phyloP scores from a whole-genome alignment of 2,888 invertebrate genomes.

The Aspidiotus rigidus region DNA sequence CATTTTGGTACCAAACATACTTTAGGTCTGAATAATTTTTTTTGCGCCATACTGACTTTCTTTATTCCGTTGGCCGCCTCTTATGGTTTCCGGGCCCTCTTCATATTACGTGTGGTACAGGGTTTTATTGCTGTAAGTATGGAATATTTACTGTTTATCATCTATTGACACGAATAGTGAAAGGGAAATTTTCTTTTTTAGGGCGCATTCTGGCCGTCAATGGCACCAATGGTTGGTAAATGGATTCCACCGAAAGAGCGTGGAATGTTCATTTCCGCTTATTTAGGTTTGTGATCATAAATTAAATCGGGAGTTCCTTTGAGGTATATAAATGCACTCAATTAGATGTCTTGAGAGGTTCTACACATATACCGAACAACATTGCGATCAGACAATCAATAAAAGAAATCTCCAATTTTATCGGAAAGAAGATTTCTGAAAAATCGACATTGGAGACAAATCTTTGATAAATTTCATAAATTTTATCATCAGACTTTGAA shows the following conservation, averaged over 20 bases:
- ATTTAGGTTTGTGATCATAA: conserved; percentile 45
- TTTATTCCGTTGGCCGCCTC: conserved; percentile 57
- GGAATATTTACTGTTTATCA: neutral
- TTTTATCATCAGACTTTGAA: too few species aligned
- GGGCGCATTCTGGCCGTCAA: conserved; percentile 64
- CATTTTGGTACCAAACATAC: conserved; percentile 62
- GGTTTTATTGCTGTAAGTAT: conserved; percentile 59
- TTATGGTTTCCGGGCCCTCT: conserved; percentile 49
- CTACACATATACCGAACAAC: too few species aligned
- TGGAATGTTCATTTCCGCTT: conserved; percentile 58
- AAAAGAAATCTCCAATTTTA: too few species aligned
- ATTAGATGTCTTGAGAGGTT: too few species aligned
- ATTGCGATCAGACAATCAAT: too few species aligned
- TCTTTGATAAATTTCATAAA: too few species aligned
- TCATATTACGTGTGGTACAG: conserved; percentile 55
- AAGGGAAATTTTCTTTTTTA: conserved; percentile 39
- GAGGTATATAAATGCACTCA: too few species aligned
- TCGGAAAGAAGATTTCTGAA: too few species aligned
- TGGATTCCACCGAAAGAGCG: conserved; percentile 77
- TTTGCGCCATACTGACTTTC: conserved; percentile 55
- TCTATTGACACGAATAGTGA: neutral
- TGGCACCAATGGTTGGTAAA: conserved; percentile 66
- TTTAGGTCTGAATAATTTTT: conserved; percentile 57
- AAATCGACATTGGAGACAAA: too few species aligned
- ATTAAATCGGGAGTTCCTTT: too few species aligned